Conservation (phyloP, 2,888 invertebrate species). For the Eumerus sabulonum region DNA sequence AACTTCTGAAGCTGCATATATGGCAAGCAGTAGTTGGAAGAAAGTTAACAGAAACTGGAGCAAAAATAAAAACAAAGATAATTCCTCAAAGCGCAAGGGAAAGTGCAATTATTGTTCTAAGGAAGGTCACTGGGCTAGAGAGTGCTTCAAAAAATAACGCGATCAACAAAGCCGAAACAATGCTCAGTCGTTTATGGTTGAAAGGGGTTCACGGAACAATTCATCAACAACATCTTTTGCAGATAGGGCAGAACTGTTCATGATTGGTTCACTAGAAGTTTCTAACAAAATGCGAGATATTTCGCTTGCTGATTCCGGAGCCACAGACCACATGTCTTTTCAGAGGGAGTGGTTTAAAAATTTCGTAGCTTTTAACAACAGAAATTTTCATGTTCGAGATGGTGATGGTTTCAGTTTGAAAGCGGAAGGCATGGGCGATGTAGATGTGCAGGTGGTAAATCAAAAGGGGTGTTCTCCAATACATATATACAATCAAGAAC, state of each 20-base stretch:
- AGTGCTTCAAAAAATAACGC: slow-evolving; percentile 13
- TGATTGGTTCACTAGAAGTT: slow-evolving; percentile 1
- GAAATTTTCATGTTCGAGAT: slow-evolving; percentile 38
- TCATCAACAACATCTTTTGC: slow-evolving; percentile 9
- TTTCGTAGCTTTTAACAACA: slow-evolving; percentile 1
- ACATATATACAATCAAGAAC: slow-evolving; percentile 47
- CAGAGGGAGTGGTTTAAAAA: slow-evolving; percentile 51
- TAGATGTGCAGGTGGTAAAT: too few relatives aligned
- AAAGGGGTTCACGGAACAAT: background rate
- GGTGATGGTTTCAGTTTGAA: slow-evolving; percentile 55
- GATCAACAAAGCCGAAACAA: slow-evolving; percentile 12
- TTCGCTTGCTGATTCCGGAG: too few relatives aligned
- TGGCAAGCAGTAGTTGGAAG: slow-evolving; percentile 18
- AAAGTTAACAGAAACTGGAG: slow-evolving; percentile 9
- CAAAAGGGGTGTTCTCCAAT: slow-evolving; percentile 35
- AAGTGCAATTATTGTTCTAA: too few relatives aligned
- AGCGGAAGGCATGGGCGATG: too few relatives aligned
- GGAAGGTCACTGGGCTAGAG: too few relatives aligned
- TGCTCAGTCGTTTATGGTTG: too few relatives aligned
- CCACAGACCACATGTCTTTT: too few relatives aligned
- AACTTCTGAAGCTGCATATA: slow-evolving; percentile 21
- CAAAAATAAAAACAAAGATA: too few relatives aligned
- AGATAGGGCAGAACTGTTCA: slow-evolving; percentile 22
- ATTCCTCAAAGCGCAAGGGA: background rate
- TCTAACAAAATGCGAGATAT: too few relatives aligned